Conservation (phyloP, 2,113 vertebrate genomes). For the Clarias magur region DNA sequence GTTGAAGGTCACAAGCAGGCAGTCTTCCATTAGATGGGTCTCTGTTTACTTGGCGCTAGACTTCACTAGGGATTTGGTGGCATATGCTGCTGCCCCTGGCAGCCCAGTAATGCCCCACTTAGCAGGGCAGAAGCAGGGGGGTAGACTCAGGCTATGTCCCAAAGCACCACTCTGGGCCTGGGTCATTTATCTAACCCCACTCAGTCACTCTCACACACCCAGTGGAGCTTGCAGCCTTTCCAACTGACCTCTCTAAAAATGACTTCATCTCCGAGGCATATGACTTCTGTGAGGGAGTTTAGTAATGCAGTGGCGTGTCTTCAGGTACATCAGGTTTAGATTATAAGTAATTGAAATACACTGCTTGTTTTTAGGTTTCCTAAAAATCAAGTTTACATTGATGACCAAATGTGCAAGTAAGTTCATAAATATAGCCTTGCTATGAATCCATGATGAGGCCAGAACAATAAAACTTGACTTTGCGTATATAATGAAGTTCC, state of each 20-base stretch:
- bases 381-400: not conserved
- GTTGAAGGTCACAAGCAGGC: conserved; percentile 64
- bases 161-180: conserved; percentile 69
- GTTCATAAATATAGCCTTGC: not conserved
- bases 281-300: not conserved
- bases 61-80: conserved; percentile 75
- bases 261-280: conserved; percentile 31
- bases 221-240: conserved; percentile 37
- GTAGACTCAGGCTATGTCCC: conserved; percentile 72
- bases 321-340: not conserved
- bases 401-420: not conserved
- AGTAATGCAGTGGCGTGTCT: not conserved
- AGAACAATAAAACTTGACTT: not conserved
- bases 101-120: conserved; percentile 79
- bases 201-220: conserved; percentile 61
- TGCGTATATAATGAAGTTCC: not conserved
- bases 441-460: not conserved
- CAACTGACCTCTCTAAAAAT: conserved; percentile 48
- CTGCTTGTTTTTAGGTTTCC: not conserved
- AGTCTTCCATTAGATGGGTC: conserved; percentile 72
- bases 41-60: conserved; percentile 72
- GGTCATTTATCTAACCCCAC: conserved; percentile 71
- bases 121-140: conserved; percentile 71
- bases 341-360: not conserved
- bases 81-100: conserved; percentile 77